Conservation (phyloP, 1,140 invertebrate genomes). For the Trachelipus rathkii region DNA sequence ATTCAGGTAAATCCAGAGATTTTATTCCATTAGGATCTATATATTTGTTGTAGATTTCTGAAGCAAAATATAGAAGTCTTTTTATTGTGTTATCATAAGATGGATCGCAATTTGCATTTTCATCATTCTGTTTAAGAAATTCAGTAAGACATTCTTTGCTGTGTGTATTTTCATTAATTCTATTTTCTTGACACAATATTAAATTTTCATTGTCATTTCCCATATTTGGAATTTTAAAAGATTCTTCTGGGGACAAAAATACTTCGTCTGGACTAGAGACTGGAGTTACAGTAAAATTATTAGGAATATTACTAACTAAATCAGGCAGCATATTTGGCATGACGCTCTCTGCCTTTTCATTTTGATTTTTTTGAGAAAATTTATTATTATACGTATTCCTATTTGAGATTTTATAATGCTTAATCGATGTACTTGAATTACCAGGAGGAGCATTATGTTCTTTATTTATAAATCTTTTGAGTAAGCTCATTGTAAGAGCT, state of each 20-base stretch:
- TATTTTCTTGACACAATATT: not conserved
- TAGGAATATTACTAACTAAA: conserved; percentile 1
- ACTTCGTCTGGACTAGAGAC: not conserved
- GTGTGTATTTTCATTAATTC: not conserved
- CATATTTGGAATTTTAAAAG: too few relatives aligned
- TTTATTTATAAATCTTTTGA: not conserved
- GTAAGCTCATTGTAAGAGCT: not conserved
- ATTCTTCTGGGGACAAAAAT: not conserved
- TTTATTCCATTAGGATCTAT: not conserved
- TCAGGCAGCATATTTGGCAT: not conserved
- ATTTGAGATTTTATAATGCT: not conserved
- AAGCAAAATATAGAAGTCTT: not conserved
- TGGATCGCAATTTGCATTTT: not conserved
- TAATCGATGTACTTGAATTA: not conserved
- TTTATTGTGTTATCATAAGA: not conserved
- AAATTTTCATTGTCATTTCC: not conserved
- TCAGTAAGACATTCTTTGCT: not conserved
- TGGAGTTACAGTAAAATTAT: not conserved
- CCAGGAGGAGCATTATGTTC: not conserved
- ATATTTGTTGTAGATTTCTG: not conserved
- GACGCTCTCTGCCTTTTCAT: not conserved
- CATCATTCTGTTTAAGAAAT: not conserved
- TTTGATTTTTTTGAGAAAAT: not conserved
- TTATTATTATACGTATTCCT: not conserved
- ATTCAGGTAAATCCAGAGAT: not conserved